phyloP scores from a whole-genome alignment of 2,888 invertebrate genomes.

The Drosophila infuscata region DNA sequence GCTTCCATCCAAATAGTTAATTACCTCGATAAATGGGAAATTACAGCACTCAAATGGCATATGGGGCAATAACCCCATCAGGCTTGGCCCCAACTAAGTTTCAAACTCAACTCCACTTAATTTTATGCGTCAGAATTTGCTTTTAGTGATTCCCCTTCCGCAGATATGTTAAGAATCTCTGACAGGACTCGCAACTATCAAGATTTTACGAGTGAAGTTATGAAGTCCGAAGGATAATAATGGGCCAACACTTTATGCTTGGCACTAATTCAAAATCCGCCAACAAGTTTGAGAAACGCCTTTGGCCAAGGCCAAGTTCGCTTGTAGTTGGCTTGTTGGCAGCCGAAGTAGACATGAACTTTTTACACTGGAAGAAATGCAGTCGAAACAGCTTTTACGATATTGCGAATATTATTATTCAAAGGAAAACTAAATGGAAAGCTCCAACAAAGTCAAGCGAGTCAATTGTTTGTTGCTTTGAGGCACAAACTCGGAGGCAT shows the following conservation, averaged over 20 bases:
- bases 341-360: slow-evolving; percentile 18
- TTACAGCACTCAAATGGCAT: slow-evolving; percentile 37
- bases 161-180: slow-evolving; percentile 12
- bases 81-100: slow-evolving; percentile 19
- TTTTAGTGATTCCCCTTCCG: slow-evolving; percentile 18
- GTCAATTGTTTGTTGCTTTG: slow-evolving; percentile 69
- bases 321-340: slow-evolving; percentile 25
- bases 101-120: slow-evolving; percentile 33
- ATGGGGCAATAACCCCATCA: slow-evolving; percentile 37
- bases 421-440: slow-evolving; percentile 52
- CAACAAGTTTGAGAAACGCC: slow-evolving; percentile 49
- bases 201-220: slow-evolving; percentile 76
- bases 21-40: slow-evolving; percentile 73
- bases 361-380: slow-evolving; percentile 50
- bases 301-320: slow-evolving; percentile 55
- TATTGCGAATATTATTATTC: slow-evolving; percentile 48
- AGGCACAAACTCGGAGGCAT: slow-evolving; percentile 43
- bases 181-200: slow-evolving; percentile 49
- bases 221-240: slow-evolving; percentile 84
- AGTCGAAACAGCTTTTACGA: slow-evolving; percentile 56
- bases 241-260: slow-evolving; percentile 84
- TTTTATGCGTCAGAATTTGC: slow-evolving; percentile 55
- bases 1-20: slow-evolving; percentile 54
- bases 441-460: slow-evolving; percentile 59
- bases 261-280: slow-evolving; percentile 81